Evolutionary conservation across 2,888 invertebrate genomes (phyloP), one percentile per base, ranked within the genome.

Genomic region (Zonitis immaculata): DNA sequence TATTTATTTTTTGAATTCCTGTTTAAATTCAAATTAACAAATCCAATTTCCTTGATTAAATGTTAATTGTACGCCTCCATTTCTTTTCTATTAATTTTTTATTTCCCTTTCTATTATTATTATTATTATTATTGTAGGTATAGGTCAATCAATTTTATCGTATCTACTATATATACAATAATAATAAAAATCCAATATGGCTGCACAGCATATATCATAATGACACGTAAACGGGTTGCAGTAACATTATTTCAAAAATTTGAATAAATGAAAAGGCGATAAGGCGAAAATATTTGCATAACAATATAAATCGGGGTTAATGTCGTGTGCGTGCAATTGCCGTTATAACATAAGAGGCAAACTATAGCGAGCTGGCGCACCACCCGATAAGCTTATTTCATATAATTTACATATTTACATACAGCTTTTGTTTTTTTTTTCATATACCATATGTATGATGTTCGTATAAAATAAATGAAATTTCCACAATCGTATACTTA

Each of bases 231-330:
- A 67, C 60, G 66, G 66, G 68, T 69, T 71, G 73, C 73, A 70
- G 73, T 72, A 73, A 72, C 73, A 72, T 74, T 74, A 74, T 73
- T 73, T 72, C 66, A 66, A 71, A 35, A 74, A 75, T 75, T 74
- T 76, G 74, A 75, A 76, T 75, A 75, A 73, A 66, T 70, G 67
- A 39, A 39, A 35, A 22, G 62, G 61, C 64, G 73, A 73, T 74
- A 74, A 74, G 73, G 53, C 16, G 20, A 26, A 22, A 43, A 51
- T 56, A 76, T 76, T 76, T 76, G 70, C 76, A 77, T 76, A 76
- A 76, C 74, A 76, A 74, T 75, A 75, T 76, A 76, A 76, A 76
- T 76, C 74, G 75, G 73, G 74, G 75, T 75, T 76, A 76, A 76
- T 76, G 73, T 73, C 71, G 72, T 72, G 73, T 75, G 76, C 76